Conservation (phyloP, 2,797 vertebrate species). For the Poeciliopsis infans region DNA sequence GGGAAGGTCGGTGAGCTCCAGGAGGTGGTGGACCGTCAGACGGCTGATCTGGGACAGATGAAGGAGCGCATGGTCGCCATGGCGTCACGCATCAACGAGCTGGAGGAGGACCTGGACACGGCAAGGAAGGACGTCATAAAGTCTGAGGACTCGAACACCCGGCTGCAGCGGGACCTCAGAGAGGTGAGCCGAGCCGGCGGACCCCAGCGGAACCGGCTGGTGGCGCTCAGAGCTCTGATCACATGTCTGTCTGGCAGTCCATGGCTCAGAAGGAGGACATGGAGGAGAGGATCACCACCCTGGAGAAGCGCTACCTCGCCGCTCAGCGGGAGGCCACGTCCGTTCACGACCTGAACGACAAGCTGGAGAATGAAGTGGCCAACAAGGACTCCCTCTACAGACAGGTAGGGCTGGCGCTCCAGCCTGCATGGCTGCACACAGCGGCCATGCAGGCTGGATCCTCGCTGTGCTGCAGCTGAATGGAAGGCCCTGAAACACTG, state of each 20-base stretch:
- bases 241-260: constrained; percentile 77
- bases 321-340: constrained; percentile 97
- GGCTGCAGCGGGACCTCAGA: constrained; percentile 91
- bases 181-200: constrained; percentile 77
- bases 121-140: constrained; percentile 96
- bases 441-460: constrained; percentile 34
- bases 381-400: constrained; percentile 93
- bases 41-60: constrained; percentile 90
- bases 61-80: constrained; percentile 91
- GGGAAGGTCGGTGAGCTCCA: constrained; percentile 89
- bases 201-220: not conserved
- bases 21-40: constrained; percentile 90
- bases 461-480: constrained; percentile 57
- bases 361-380: constrained; percentile 97
- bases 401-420: constrained; percentile 80
- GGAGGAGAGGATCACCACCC: constrained; percentile 97
- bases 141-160: constrained; percentile 92
- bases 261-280: constrained; percentile 98
- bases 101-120: constrained; percentile 96
- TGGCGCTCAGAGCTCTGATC: not conserved
- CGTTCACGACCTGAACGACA: constrained; percentile 97
- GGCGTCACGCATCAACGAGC: constrained; percentile 85
- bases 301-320: constrained; percentile 97
- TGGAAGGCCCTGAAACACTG: constrained; percentile 48
- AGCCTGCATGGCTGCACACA: not conserved